phyloP scores from a whole-genome alignment of 2,797 vertebrate species.

The Lepilemur ruficaudatus region DNA sequence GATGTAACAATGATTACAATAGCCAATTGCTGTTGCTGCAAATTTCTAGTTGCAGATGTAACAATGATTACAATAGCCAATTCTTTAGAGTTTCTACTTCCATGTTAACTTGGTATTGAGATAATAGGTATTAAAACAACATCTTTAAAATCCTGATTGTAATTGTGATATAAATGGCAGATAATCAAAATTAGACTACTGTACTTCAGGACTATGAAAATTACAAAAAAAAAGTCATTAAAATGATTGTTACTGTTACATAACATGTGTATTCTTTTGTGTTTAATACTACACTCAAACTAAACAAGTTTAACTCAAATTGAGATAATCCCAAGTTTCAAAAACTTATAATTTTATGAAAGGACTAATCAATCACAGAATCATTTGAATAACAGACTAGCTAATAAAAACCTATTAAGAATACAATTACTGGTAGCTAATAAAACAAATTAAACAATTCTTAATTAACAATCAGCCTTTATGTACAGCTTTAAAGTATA shows the following conservation, averaged over 20 bases:
- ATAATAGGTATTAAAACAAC: constrained; percentile 1
- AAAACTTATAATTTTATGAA: background rate
- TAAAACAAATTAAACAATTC: constrained; percentile 23
- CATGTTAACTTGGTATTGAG: constrained; percentile 17
- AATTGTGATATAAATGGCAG: background rate
- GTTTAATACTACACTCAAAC: background rate
- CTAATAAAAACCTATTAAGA: constrained; percentile 26
- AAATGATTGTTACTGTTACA: background rate
- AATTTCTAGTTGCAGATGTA: background rate
- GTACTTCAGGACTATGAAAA: background rate
- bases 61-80: background rate
- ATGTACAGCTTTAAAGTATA: background rate
- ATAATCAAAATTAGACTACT: background rate
- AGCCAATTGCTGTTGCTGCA: too few relatives aligned
- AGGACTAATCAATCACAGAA: constrained; percentile 1
- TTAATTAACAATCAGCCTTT: constrained; percentile 5
- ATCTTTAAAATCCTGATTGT: background rate
- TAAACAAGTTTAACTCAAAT: background rate
- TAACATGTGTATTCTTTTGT: background rate
- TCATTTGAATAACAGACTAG: constrained; percentile 2
- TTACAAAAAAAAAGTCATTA: background rate
- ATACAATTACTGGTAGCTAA: background rate
- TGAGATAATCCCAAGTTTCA: background rate
- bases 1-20: background rate
- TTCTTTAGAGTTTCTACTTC: constrained; percentile 18